These are phyloP conservation scores for Sorex fumeus DNA, from an alignment of 2,113 vertebrate genomes.

Conservation along the genomic window DNA sequence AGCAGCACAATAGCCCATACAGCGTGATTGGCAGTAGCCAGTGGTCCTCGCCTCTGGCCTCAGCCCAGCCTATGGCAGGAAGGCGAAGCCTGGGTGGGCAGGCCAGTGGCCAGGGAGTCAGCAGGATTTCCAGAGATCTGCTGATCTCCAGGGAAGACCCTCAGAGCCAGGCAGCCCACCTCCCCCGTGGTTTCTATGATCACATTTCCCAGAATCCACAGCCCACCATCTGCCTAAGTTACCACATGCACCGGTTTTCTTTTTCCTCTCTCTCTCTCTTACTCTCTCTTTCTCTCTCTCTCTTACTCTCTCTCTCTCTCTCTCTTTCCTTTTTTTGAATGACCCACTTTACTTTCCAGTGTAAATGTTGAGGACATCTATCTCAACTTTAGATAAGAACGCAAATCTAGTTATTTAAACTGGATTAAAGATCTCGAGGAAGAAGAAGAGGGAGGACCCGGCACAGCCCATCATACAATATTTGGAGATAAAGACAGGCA, in stretches of 20 bases:
- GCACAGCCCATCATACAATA: neutral
- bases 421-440: slow-evolving; percentile 55
- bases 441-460: slow-evolving; percentile 38
- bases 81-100: neutral
- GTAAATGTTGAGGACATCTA: slow-evolving; percentile 35
- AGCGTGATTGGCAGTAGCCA: neutral
- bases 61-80: neutral
- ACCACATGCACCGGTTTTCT: neutral
- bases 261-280: neutral
- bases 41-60: neutral
- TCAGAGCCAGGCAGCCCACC: neutral
- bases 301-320: too few relatives aligned
- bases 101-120: neutral
- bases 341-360: slow-evolving; percentile 25
- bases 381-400: slow-evolving; percentile 32
- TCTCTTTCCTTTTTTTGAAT: neutral
- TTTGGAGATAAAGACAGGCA: slow-evolving; percentile 37
- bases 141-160: neutral
- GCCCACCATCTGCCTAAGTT: neutral
- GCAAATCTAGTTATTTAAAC: slow-evolving; percentile 62
- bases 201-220: neutral
- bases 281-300: too few relatives aligned
- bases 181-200: neutral
- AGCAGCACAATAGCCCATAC: neutral
- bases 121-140: neutral